These are phyloP conservation scores for Protobothrops flavoviridis DNA, from an alignment of 2,113 vertebrate species.

Conservation along the genomic window DNA sequence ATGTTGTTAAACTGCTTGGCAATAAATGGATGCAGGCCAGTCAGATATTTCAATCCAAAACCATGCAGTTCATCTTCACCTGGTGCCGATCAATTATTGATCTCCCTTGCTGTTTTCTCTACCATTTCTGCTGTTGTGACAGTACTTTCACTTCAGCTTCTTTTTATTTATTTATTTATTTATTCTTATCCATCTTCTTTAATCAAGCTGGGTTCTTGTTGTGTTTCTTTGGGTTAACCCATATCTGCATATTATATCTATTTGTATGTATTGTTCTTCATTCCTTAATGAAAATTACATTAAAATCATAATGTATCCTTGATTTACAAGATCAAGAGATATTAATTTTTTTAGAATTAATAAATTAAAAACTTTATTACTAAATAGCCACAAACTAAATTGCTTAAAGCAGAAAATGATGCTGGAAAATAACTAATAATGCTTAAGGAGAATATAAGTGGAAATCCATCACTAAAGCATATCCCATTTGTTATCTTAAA, in stretches of 20 bases:
- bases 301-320: neutral
- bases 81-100: too few species aligned
- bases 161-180: too few species aligned
- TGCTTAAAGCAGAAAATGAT: neutral
- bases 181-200: too few species aligned
- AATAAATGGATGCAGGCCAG: too few species aligned
- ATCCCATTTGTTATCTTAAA: slow-evolving; percentile 33
- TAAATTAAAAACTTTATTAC: neutral
- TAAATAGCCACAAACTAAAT: neutral
- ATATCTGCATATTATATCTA: neutral
- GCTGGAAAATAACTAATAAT: neutral
- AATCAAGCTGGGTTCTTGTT: too few species aligned
- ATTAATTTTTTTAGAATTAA: neutral
- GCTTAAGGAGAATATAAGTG: slow-evolving; percentile 13
- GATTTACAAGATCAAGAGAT: neutral
- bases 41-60: too few species aligned
- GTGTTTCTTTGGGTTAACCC: too few species aligned
- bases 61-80: too few species aligned
- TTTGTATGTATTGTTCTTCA: neutral
- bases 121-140: too few species aligned
- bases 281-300: neutral
- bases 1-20: too few species aligned
- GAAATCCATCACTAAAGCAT: slow-evolving; percentile 17
- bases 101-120: too few species aligned
- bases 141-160: too few species aligned